phyloP scores from a whole-genome alignment of 2,888 invertebrate species.

The Argyresthia goedartella region DNA sequence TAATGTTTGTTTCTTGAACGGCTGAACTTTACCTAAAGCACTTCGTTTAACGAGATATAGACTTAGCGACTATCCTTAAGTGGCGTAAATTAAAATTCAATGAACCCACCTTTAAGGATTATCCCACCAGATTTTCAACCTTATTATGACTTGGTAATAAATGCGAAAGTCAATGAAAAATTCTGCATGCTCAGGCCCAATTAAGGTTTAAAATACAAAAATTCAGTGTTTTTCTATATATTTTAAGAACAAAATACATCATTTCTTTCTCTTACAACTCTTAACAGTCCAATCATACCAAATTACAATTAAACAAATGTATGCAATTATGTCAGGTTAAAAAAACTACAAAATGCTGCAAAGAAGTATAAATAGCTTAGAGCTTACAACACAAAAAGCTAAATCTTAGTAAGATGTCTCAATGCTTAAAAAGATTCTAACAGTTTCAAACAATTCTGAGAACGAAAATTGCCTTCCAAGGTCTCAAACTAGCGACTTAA shows the following conservation, averaged over 20 bases:
- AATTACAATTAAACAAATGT: constrained; percentile 32
- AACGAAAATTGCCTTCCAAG: neutral
- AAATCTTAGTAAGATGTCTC: constrained; percentile 1
- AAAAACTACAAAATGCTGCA: constrained; percentile 53
- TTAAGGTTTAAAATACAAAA: constrained; percentile 26
- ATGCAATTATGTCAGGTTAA: constrained; percentile 1
- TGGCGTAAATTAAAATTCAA: no score
- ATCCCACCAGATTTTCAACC: no score
- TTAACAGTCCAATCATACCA: constrained; percentile 63
- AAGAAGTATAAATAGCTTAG: constrained; percentile 40
- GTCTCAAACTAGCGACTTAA: constrained; percentile 3
- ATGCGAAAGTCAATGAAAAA: no score
- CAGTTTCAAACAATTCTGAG: neutral
- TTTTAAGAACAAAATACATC: constrained; percentile 65
- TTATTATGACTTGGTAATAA: no score
- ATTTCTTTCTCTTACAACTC: constrained; percentile 47
- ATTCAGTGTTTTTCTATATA: constrained; percentile 51
- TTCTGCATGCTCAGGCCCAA: no score
- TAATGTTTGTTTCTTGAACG: no score
- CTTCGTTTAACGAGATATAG: no score
- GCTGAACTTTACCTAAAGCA: no score
- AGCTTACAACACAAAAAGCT: constrained; percentile 24
- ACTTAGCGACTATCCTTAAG: no score
- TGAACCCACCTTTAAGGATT: no score
- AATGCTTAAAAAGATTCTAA: neutral